phyloP scores from a whole-genome alignment of 2,888 invertebrate species.

The Melangyna quadrimaculata region DNA sequence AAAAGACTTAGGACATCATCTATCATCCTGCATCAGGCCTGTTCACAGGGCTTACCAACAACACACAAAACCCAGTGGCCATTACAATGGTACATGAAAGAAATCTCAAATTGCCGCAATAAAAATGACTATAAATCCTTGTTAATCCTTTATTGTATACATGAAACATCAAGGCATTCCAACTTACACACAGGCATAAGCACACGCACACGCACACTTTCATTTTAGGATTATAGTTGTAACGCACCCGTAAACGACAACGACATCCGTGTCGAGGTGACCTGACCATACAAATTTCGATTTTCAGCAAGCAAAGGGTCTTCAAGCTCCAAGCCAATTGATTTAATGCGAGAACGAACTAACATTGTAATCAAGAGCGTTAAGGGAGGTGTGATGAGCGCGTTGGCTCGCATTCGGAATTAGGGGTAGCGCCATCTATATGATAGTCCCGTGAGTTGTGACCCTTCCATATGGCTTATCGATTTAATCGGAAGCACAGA shows the following conservation, averaged over 20 bases:
- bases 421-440: conserved; percentile 18
- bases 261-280: conserved; percentile 42
- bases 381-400: conserved; percentile 61
- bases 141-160: conserved; percentile 68
- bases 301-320: not conserved
- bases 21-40: conserved; percentile 23
- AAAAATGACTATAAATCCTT: conserved; percentile 67
- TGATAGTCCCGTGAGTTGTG: conserved; percentile 12
- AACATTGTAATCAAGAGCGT: conserved; percentile 62
- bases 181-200: no score
- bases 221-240: conserved; percentile 7
- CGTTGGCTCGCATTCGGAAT: conserved; percentile 51
- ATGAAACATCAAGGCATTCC: conserved; percentile 36
- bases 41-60: not conserved
- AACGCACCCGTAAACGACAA: conserved; percentile 13
- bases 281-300: conserved; percentile 58
- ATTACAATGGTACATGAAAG: conserved; percentile 47
- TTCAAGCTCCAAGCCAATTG: conserved; percentile 44
- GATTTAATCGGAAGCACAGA: conserved; percentile 45
- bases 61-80: not conserved
- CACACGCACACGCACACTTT: not conserved
- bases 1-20: conserved; percentile 22
- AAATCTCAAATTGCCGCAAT: conserved; percentile 64
- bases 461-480: conserved; percentile 29
- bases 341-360: conserved; percentile 64